Evolutionary conservation across 2,888 invertebrate species (phyloP), one percentile per base, ranked within the genome.

Genomic region (Salpingus planirostris): DNA sequence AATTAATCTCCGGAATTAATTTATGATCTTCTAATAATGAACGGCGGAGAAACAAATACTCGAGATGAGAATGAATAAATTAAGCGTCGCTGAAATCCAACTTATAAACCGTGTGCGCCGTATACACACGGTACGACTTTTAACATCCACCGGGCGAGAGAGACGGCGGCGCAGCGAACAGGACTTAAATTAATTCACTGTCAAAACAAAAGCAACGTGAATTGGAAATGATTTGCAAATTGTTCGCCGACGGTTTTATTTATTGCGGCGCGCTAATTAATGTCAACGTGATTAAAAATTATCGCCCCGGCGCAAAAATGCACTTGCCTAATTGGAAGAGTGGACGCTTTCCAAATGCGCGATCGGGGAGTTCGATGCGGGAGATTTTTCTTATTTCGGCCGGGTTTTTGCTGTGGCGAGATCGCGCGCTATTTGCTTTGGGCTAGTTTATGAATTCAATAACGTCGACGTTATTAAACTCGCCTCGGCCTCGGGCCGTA

Each of bases 1-100:
- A 54, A 56, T 54, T 56, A 54, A 54, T 56, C 49, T 42, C 49
- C 38, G 37, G 50, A 52, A 55, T 55, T 56, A 56, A 56, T 55
- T 56, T 56, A 56, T 51, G 52, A 54, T 54, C 54, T 51, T 51
- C 52, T 54, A 56, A 54, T 56, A 56, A 55, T 49, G 50, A 54
- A 51, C 49, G 49, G 40, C 40, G 42, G 46, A 52, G 55, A 54
- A 55, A 54, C 54, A 55, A 56, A 56, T 54, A 56, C 47, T 46
- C 45, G 40, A 44, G 47, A 43, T 44, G 48, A 44, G 39, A 47
- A 49, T 51, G 53, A 55, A 55, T 55, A 53, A 55, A 54, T 55
- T 55, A 55, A 46, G 39, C 44, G 45, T 44, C 37, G 49, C 42
- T 49, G 50, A 54, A 54, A 52, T 50, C 52, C 38, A 43, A 42